phyloP scores from a whole-genome alignment of 2,113 vertebrate genomes.

The Uropsilus gracilis region DNA sequence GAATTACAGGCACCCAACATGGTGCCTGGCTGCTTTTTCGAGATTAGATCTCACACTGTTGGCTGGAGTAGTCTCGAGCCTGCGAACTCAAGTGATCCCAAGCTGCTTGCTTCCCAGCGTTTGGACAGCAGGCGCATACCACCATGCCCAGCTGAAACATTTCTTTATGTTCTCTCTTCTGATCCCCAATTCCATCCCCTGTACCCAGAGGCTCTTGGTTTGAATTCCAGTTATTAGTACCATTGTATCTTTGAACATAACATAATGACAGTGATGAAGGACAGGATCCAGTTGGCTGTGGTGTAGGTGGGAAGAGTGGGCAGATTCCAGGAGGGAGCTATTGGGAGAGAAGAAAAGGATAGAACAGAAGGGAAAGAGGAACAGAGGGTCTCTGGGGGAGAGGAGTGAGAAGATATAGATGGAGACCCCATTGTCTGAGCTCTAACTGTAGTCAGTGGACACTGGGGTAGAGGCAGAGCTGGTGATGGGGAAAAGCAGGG shows the following conservation, averaged over 20 bases:
- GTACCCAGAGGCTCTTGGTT: background rate
- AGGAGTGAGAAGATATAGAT: background rate
- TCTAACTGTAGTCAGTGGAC: background rate
- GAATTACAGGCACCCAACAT: too few species aligned
- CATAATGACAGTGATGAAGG: background rate
- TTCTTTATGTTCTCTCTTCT: background rate
- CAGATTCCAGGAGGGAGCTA: background rate
- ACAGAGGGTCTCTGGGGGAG: background rate
- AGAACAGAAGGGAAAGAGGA: background rate
- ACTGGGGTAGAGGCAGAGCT: background rate
- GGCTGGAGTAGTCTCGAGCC: too few species aligned
- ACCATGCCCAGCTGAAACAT: too few species aligned
- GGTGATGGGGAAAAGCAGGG: background rate
- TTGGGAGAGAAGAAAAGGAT: background rate
- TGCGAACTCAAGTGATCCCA: too few species aligned
- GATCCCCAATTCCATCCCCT: background rate
- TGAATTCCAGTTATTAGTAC: background rate
- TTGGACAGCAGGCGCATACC: too few species aligned
- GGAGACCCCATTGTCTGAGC: background rate
- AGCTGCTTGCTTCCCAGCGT: too few species aligned
- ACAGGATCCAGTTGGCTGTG: background rate
- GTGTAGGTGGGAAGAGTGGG: background rate
- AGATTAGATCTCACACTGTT: too few species aligned
- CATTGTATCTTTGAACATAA: background rate
- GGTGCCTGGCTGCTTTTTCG: too few species aligned